These are phyloP conservation scores for Amphipyra berbera DNA, from an alignment of 2,888 invertebrate genomes.

Conservation along the genomic window DNA sequence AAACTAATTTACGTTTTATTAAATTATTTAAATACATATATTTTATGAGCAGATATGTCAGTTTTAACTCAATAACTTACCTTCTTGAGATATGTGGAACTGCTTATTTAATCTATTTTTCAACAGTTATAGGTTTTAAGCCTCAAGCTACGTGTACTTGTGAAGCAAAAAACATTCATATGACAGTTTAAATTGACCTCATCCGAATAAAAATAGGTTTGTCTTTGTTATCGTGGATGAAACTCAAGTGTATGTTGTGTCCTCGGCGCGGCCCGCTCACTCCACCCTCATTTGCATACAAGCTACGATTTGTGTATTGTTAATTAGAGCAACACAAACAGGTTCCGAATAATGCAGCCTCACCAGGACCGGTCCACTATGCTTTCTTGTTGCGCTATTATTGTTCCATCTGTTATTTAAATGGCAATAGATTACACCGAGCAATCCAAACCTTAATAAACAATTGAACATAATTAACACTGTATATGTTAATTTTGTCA, in stretches of 20 bases:
- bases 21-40: too few species aligned
- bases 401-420: constrained; percentile 88
- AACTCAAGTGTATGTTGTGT: constrained; percentile 63
- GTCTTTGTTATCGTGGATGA: constrained; percentile 67
- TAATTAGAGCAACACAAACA: constrained; percentile 89
- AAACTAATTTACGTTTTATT: too few species aligned
- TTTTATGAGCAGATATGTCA: too few species aligned
- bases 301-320: constrained; percentile 90
- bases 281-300: constrained; percentile 86
- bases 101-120: too few species aligned
- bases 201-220: constrained; percentile 68
- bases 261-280: constrained; percentile 62
- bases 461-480: constrained; percentile 86
- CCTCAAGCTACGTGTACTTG: constrained; percentile 27
- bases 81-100: too few species aligned
- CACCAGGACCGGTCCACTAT: constrained; percentile 70
- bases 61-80: too few species aligned
- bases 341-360: constrained; percentile 81
- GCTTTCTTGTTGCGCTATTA: constrained; percentile 84
- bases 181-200: constrained; percentile 63
- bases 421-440: constrained; percentile 83
- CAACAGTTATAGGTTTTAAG: too few species aligned
- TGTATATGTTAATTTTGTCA: constrained; percentile 82
- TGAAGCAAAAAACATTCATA: constrained; percentile 45
- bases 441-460: constrained; percentile 76